phyloP scores from a whole-genome alignment of 64 coral and sea anemone genomes.

The Stichodactyla mertensii region DNA sequence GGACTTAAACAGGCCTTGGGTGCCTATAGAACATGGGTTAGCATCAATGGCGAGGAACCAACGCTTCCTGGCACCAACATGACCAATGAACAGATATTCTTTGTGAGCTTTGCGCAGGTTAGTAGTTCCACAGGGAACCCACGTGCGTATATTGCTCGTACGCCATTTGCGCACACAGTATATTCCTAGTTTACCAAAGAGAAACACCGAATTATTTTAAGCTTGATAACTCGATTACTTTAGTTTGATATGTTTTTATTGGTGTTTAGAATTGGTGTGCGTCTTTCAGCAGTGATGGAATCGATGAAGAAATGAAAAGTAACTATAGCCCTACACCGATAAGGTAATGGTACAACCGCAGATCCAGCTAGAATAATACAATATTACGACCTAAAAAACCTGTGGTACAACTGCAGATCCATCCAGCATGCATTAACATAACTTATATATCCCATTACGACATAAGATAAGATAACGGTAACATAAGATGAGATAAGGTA shows the following conservation, averaged over 20 bases:
- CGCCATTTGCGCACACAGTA: neutral
- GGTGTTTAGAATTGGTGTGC: constrained; percentile 25
- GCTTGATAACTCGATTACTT: neutral
- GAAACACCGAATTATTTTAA: neutral
- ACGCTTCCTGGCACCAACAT: constrained; percentile 59
- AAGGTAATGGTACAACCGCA: neutral
- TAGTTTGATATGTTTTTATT: neutral
- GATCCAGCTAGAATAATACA: no score
- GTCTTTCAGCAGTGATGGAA: neutral
- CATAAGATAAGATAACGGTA: no score
- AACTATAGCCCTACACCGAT: constrained; percentile 24
- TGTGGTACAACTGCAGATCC: no score
- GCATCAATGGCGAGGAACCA: constrained; percentile 55
- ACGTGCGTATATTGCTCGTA: neutral
- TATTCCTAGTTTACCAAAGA: no score
- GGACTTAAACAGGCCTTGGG: constrained; percentile 65
- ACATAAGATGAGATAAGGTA: no score
- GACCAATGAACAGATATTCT: constrained; percentile 90
- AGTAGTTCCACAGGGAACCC: neutral
- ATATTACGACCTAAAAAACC: no score
- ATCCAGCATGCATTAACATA: no score
- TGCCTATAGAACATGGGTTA: constrained; percentile 70
- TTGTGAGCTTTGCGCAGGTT: constrained; percentile 86
- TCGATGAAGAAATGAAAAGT: constrained; percentile 13
- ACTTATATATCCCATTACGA: no score